Conservation (phyloP, 2,888 invertebrate genomes). For the Masnerella sp. region DNA sequence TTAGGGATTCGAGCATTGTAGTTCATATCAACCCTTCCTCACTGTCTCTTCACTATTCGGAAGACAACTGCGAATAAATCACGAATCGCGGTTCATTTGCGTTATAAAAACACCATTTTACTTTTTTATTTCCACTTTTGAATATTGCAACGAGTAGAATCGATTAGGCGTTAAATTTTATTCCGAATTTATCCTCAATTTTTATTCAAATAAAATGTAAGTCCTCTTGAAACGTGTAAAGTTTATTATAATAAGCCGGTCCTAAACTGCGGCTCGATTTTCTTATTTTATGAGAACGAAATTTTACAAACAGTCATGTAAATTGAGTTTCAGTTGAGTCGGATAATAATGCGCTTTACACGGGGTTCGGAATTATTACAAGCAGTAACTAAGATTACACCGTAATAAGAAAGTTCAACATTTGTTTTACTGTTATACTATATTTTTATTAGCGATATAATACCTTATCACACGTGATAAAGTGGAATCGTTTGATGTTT, state of each 20-base stretch:
- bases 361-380: slow-evolving; percentile 17
- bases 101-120: no score
- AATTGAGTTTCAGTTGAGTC: slow-evolving; percentile 16
- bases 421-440: slow-evolving; percentile 27
- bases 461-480: slow-evolving; percentile 31
- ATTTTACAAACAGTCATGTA: slow-evolving; percentile 30
- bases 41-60: no score
- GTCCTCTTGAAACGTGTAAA: not conserved
- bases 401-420: slow-evolving; percentile 27
- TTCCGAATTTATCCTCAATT: slow-evolving; percentile 1
- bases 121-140: no score
- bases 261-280: slow-evolving; percentile 11
- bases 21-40: slow-evolving; percentile 16
- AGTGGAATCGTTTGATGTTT: slow-evolving; percentile 16
- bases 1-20: slow-evolving; percentile 58
- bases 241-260: slow-evolving; percentile 15
- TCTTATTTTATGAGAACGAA: slow-evolving; percentile 25
- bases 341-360: not conserved
- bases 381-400: slow-evolving; percentile 25
- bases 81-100: no score
- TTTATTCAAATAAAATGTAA: slow-evolving; percentile 8
- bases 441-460: slow-evolving; percentile 29
- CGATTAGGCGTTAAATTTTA: not conserved
- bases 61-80: no score
- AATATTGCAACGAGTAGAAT: no score